These are phyloP conservation scores for Oikopleura albicans DNA, from an alignment of 23 tunicate species.

Conservation along the genomic window DNA sequence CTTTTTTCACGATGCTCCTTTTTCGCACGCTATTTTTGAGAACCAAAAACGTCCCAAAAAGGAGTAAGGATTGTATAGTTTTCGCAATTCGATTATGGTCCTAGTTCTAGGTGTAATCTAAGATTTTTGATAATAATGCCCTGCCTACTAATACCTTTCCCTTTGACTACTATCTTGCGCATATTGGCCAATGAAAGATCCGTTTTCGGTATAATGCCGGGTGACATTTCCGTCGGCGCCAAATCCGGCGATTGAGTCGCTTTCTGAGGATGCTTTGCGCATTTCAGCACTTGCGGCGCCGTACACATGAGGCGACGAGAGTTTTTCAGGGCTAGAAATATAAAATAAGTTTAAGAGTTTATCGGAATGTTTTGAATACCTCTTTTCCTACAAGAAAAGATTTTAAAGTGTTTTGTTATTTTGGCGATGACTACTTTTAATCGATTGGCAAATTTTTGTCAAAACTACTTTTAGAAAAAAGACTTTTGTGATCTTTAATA, in stretches of 20 bases:
- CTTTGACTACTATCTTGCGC: not conserved
- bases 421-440: not conserved
- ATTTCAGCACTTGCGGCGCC: not conserved
- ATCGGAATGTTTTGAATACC: no score
- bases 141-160: no score
- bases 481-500: no score
- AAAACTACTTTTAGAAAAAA: not conserved
- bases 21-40: no score
- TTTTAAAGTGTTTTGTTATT: not conserved
- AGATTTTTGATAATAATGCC: no score
- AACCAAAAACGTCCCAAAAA: no score
- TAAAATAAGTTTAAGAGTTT: not conserved
- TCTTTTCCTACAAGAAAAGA: not conserved
- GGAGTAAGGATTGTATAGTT: no score
- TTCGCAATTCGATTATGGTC: no score
- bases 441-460: not conserved
- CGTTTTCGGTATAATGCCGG: conserved; percentile 8
- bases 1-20: no score
- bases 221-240: conserved; percentile 7
- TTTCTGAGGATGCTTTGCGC: not conserved
- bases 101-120: no score
- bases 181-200: conserved; percentile 2
- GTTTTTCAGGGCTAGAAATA: not conserved
- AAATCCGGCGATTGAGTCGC: conserved; percentile 6
- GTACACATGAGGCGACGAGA: not conserved